Conservation (phyloP, 2,113 vertebrate genomes). For the Salvelinus namaycush region DNA sequence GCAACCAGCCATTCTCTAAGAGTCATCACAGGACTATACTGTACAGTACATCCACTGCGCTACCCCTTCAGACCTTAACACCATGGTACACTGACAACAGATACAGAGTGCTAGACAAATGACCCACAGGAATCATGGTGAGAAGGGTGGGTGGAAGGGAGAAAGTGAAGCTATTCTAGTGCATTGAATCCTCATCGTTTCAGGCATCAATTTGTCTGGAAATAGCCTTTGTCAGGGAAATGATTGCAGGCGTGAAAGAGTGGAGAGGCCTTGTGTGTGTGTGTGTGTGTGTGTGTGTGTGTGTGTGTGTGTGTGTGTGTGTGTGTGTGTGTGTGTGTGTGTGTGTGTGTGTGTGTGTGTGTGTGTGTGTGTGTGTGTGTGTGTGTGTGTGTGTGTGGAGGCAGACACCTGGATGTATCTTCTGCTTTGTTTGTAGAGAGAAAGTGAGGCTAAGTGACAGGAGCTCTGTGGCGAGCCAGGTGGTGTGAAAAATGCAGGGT, state of each 20-base stretch:
- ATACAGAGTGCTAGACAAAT: constrained; percentile 39
- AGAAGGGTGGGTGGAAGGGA: constrained; percentile 47
- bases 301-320: too few species aligned
- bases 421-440: neutral
- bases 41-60: too few species aligned
- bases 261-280: neutral
- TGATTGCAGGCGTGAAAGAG: constrained; percentile 55
- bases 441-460: neutral
- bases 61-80: too few species aligned
- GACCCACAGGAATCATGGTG: constrained; percentile 46
- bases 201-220: constrained; percentile 72
- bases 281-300: too few species aligned
- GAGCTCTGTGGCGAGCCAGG: neutral
- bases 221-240: constrained; percentile 64
- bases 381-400: neutral
- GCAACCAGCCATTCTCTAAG: too few species aligned
- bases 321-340: too few species aligned
- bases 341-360: too few species aligned
- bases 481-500: neutral
- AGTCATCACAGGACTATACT: too few species aligned
- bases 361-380: too few species aligned
- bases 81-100: constrained; percentile 22
- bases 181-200: constrained; percentile 47
- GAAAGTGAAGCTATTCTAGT: constrained; percentile 58
- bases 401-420: neutral